Evolutionary conservation across 1,140 invertebrate genomes (phyloP).

Genomic region (Polypedilum pembai): DNA sequence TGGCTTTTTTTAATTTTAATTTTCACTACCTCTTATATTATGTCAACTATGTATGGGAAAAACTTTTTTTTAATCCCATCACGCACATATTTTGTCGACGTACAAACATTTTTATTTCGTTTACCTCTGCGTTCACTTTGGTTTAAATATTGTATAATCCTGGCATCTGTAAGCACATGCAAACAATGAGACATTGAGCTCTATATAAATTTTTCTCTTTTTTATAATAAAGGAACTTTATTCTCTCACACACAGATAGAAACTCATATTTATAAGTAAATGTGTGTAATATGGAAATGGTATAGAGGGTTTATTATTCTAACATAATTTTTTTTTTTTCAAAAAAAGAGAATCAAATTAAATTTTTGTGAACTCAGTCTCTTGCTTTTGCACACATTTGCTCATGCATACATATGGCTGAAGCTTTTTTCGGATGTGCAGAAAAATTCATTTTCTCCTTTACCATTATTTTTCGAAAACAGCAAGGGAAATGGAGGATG

Average conservation of each 20-base stretch:
- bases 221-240: too few species aligned
- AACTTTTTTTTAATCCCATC: not conserved
- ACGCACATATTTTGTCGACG: not conserved
- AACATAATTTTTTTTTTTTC: not conserved
- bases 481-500: not conserved
- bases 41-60: not conserved
- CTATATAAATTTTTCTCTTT: not conserved
- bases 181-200: constrained; percentile 8
- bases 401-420: not conserved
- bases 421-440: not conserved
- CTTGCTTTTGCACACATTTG: not conserved
- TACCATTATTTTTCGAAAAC: not conserved
- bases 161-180: constrained; percentile 19
- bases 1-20: not conserved
- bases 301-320: not conserved
- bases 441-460: not conserved
- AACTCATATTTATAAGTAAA: not conserved
- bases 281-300: not conserved
- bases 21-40: not conserved
- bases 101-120: not conserved
- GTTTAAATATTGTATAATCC: not conserved
- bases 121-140: not conserved
- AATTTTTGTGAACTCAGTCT: not conserved
- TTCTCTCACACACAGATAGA: not conserved
- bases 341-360: too few species aligned